A percentile compares a stretch with the other conserved stretches of the same genome.
These are phyloP conservation scores for Fratercula arctica DNA, from an alignment of 2,797 vertebrate genomes.

Conservation along the genomic window DNA sequence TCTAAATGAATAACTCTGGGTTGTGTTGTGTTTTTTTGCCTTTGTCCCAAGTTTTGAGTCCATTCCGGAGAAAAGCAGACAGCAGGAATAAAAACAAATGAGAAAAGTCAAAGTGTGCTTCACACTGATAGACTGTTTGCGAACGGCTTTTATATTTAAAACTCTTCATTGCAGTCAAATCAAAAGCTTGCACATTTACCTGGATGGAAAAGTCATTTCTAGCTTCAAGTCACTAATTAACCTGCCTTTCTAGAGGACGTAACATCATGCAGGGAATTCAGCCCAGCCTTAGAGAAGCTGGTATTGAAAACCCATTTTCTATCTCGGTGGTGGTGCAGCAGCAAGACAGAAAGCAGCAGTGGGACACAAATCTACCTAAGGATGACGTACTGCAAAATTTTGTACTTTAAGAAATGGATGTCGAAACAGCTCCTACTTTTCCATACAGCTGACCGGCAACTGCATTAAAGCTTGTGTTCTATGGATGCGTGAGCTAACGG, in stretches of 20 bases:
- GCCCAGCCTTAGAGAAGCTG: neutral
- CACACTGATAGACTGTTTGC: neutral
- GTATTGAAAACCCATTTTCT: neutral
- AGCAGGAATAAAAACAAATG: conserved; percentile 26
- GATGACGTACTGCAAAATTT: neutral
- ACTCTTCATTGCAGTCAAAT: neutral
- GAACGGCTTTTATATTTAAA: conserved; percentile 1
- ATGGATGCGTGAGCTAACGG: neutral
- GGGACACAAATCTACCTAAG: neutral
- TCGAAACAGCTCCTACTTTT: neutral
- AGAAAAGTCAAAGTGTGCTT: neutral
- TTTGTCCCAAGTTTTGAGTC: conserved; percentile 2
- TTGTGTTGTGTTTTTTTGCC: neutral
- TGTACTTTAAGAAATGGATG: neutral
- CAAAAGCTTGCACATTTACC: neutral
- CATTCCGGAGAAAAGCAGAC: conserved; percentile 11
- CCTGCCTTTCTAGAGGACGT: neutral
- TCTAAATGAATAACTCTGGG: neutral
- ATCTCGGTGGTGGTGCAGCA: neutral
- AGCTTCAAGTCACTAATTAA: conserved; percentile 24
- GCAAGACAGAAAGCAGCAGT: neutral
- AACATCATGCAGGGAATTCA: neutral
- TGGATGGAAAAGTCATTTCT: neutral
- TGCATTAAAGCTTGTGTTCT: neutral
- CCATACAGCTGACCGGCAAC: neutral